Evolutionary conservation across 35 echinoderm and acorn worm genomes (phyloP).

Genomic region (Lytechinus variegatus): DNA sequence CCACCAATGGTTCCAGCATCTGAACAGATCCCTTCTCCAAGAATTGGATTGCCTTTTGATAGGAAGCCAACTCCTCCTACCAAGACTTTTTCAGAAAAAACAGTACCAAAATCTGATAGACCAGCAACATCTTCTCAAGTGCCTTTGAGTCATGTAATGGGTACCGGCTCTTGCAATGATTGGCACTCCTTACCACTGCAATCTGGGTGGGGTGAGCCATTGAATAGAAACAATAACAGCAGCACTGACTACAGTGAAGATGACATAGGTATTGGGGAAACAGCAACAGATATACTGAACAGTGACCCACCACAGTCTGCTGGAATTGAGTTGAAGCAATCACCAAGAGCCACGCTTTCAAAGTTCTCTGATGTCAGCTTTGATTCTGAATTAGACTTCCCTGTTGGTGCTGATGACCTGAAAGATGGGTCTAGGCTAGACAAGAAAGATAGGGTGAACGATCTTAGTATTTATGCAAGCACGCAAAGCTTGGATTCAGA

Average conservation of each 20-base stretch:
- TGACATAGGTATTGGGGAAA: constrained; percentile 28
- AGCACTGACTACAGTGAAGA: constrained; percentile 2
- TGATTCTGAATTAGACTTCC: constrained; percentile 69
- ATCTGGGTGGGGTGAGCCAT: constrained; percentile 8
- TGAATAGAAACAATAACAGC: constrained; percentile 24
- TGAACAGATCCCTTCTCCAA: not conserved
- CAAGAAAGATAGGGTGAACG: constrained; percentile 26
- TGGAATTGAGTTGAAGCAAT: not conserved
- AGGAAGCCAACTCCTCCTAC: not conserved
- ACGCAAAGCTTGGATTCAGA: constrained; percentile 76
- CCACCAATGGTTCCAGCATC: not conserved
- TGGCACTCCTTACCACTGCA: constrained; percentile 39
- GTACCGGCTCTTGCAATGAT: constrained; percentile 27
- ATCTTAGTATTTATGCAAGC: constrained; percentile 51
- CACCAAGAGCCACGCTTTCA: constrained; percentile 47
- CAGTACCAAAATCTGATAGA: not conserved
- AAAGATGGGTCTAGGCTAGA: constrained; percentile 2
- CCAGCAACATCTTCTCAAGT: not conserved
- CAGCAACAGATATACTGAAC: not conserved
- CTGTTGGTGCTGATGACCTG: not conserved
- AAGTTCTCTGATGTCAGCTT: constrained; percentile 91
- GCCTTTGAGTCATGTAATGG: not conserved
- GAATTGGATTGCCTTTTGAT: not conserved
- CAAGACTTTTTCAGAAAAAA: not conserved
- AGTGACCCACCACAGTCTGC: too few species aligned